These are phyloP conservation scores for Aviceda subcristata DNA, from an alignment of 2,113 vertebrate genomes.

Conservation along the genomic window DNA sequence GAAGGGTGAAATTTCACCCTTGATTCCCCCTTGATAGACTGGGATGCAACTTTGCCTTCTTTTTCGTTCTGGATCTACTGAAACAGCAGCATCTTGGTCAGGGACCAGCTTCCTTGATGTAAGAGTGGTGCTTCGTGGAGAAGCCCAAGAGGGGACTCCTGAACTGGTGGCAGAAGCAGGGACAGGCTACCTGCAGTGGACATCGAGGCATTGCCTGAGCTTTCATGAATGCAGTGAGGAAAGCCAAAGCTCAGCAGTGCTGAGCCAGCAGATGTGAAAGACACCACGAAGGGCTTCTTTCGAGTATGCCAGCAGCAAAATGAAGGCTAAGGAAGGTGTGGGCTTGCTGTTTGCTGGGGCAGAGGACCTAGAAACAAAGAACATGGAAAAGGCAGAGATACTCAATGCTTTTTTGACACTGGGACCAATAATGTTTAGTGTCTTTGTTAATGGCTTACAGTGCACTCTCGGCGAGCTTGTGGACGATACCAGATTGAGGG, in stretches of 20 bases:
- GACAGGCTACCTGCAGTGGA: not conserved
- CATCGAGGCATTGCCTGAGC: not conserved
- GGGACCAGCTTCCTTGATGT: not conserved
- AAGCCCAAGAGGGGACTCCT: not conserved
- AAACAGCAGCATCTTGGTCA: not conserved
- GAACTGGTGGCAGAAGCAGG: not conserved
- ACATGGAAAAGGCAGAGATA: not conserved
- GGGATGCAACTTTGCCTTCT: not conserved
- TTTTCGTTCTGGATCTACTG: not conserved
- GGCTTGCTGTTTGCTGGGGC: not conserved
- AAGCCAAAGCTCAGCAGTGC: not conserved
- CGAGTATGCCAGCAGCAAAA: not conserved
- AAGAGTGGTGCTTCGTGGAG: not conserved
- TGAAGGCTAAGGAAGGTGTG: not conserved
- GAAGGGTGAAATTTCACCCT: not conserved
- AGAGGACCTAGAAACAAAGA: not conserved
- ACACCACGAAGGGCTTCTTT: not conserved
- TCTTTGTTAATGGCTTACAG: not conserved
- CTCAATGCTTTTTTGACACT: not conserved
- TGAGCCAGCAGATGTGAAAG: not conserved
- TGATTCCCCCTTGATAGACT: not conserved
- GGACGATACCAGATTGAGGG: not conserved
- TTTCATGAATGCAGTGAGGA: not conserved
- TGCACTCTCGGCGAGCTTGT: not conserved
- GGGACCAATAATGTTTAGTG: not conserved